phyloP scores from a whole-genome alignment of 2,888 invertebrate genomes.

The Dicyrtomina minuta region DNA sequence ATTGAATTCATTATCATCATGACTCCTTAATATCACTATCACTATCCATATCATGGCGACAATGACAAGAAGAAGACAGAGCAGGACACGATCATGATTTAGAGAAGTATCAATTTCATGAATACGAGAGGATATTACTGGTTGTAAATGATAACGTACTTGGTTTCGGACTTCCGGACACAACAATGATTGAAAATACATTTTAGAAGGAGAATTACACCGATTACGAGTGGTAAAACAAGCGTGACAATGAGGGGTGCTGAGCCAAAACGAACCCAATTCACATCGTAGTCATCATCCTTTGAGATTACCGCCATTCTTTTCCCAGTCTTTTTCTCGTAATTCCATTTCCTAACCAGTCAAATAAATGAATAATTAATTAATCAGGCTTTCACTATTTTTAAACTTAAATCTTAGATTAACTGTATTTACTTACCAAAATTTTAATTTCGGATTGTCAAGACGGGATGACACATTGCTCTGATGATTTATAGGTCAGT shows the following conservation, averaged over 20 bases:
- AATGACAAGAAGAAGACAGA: slow-evolving; percentile 16
- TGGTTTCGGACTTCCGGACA: slow-evolving; percentile 48
- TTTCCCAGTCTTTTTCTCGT: slow-evolving; percentile 21
- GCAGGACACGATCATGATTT: too few species aligned
- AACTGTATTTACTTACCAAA: too few species aligned
- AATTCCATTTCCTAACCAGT: slow-evolving; percentile 38
- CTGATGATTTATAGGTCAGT: too few species aligned
- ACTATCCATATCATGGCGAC: background rate
- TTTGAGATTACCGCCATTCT: slow-evolving; percentile 47
- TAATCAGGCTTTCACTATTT: too few species aligned
- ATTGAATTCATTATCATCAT: too few species aligned
- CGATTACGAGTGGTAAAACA: slow-evolving; percentile 50
- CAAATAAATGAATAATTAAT: slow-evolving; percentile 1
- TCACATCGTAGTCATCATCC: slow-evolving; percentile 37
- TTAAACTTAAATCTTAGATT: too few species aligned
- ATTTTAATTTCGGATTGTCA: too few species aligned
- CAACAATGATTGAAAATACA: slow-evolving; percentile 52
- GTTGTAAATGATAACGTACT: slow-evolving; percentile 49
- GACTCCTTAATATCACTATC: background rate
- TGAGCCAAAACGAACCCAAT: slow-evolving; percentile 43
- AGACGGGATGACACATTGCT: too few species aligned
- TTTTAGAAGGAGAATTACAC: slow-evolving; percentile 50
- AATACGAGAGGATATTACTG: too few species aligned
- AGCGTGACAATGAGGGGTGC: slow-evolving; percentile 49
- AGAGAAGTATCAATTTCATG: too few species aligned